Conservation (phyloP, 1,140 invertebrate genomes). For the Neodiprion lecontei region DNA sequence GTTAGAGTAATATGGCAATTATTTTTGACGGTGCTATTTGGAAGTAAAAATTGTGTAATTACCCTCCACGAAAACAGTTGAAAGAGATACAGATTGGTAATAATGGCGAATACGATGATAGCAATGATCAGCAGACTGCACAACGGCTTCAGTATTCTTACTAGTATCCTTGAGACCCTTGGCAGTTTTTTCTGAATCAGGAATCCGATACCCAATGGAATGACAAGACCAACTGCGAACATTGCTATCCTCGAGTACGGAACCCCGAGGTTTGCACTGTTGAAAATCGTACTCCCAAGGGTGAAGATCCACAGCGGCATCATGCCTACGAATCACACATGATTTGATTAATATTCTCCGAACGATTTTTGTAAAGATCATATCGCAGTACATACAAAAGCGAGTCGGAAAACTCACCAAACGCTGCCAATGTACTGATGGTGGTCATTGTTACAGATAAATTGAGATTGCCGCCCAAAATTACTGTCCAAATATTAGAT, state of each 20-base stretch:
- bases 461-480: constrained; percentile 87
- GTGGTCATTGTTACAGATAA: constrained; percentile 94
- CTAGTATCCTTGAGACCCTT: constrained; percentile 72
- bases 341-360: constrained; percentile 30
- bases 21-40: not conserved
- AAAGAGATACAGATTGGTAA: constrained; percentile 92
- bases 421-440: constrained; percentile 83
- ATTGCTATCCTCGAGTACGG: constrained; percentile 83
- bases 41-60: constrained; percentile 42
- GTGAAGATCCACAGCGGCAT: constrained; percentile 97
- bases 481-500: constrained; percentile 94
- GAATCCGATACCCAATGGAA: constrained; percentile 85
- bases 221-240: constrained; percentile 79
- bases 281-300: constrained; percentile 84
- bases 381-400: constrained; percentile 18
- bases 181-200: constrained; percentile 75
- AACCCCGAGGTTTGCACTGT: constrained; percentile 72
- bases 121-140: constrained; percentile 85
- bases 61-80: constrained; percentile 88
- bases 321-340: constrained; percentile 70
- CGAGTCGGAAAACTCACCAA: constrained; percentile 66
- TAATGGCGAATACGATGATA: constrained; percentile 90
- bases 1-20: not conserved
- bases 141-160: constrained; percentile 85
- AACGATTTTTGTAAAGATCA: constrained; percentile 11